phyloP scores from a whole-genome alignment of 2,797 vertebrate species.

The Sebastiscus albofasciatus region DNA sequence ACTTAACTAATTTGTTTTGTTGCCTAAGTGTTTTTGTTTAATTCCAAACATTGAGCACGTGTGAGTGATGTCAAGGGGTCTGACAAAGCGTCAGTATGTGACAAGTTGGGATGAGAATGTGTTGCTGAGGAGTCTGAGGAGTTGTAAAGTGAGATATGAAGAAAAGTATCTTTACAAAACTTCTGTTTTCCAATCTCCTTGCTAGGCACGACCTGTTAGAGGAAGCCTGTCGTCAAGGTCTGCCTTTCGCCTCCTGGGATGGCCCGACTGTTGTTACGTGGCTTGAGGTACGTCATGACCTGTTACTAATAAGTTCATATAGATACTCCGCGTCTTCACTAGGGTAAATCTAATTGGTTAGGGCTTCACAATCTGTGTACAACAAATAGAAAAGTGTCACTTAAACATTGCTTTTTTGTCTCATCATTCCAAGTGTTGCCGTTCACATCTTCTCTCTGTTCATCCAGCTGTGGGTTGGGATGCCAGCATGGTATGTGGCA shows the following conservation, averaged over 20 bases:
- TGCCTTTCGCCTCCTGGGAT: constrained; percentile 95
- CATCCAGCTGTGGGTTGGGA: constrained; percentile 92
- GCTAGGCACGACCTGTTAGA: constrained; percentile 91
- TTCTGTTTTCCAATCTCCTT: constrained; percentile 31
- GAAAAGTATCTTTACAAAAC: constrained; percentile 46
- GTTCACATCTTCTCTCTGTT: constrained; percentile 19
- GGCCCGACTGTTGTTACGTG: constrained; percentile 95
- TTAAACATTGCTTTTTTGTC: not conserved
- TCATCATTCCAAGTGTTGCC: not conserved
- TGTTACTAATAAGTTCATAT: not conserved
- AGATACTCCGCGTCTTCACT: not conserved
- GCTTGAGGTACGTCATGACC: constrained; percentile 86
- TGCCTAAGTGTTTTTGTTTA: no score
- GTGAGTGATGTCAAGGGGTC: no score
- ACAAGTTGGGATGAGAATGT: no score
- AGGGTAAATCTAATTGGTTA: not conserved
- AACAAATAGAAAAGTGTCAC: not conserved
- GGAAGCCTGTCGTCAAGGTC: constrained; percentile 93
- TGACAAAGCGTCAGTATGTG: no score
- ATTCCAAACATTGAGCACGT: no score
- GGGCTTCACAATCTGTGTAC: not conserved
- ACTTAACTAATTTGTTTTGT: no score
- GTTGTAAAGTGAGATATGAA: constrained; percentile 45
- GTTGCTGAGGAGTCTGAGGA: not conserved
- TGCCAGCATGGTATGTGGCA: constrained; percentile 95